Evolutionary conservation across 2,888 invertebrate species (phyloP).

Genomic region (Drosophila anomalata): DNA sequence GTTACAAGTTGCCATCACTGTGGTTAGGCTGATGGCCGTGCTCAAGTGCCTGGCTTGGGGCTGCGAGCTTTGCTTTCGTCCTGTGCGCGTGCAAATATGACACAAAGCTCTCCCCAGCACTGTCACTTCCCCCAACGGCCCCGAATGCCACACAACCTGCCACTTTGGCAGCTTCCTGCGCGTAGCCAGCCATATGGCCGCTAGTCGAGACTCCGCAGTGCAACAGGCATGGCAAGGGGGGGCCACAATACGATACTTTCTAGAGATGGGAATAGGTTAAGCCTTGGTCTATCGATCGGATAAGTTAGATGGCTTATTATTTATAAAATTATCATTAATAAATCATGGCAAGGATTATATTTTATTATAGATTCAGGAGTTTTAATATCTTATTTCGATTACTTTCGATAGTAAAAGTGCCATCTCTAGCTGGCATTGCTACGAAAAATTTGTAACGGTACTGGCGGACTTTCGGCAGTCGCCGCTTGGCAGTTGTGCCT

Average conservation of each 20-base stretch:
- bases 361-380: too few species aligned
- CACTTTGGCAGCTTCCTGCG: slow-evolving; percentile 52
- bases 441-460: slow-evolving; percentile 17
- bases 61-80: slow-evolving; percentile 60
- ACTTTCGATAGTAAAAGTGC: slow-evolving; percentile 9
- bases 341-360: neutral
- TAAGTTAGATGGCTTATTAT: neutral
- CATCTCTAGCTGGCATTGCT: slow-evolving; percentile 15
- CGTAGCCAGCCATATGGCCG: slow-evolving; percentile 50
- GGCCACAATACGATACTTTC: slow-evolving; percentile 2
- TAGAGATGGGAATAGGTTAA: slow-evolving; percentile 17
- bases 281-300: slow-evolving; percentile 1
- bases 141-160: slow-evolving; percentile 3
- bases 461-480: slow-evolving; percentile 11
- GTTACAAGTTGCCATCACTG: neutral
- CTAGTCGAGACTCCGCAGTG: slow-evolving; percentile 28
- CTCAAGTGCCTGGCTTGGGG: slow-evolving; percentile 53
- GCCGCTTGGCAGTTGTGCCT: slow-evolving; percentile 23
- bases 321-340: neutral
- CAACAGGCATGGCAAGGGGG: slow-evolving; percentile 33
- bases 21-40: slow-evolving; percentile 40
- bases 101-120: slow-evolving; percentile 43
- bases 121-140: slow-evolving; percentile 7
- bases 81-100: slow-evolving; percentile 66
- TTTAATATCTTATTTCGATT: neutral